Base-by-base conservation (phyloP, 2,888 invertebrate species). In the Amphipoea oculea region DNA sequence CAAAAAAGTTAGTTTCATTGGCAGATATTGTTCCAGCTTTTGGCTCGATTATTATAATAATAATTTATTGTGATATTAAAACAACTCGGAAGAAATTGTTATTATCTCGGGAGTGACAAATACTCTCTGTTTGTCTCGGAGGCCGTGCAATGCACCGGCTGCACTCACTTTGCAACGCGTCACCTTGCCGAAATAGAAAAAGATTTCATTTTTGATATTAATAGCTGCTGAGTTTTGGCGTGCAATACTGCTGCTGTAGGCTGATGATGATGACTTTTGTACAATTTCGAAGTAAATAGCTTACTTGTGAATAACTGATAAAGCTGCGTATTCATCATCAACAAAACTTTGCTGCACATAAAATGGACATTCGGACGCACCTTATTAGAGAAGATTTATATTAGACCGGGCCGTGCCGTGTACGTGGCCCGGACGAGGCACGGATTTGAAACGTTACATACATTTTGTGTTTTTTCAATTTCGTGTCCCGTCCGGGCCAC, bases 121-220 rank as follows among this genome's bases (percentile, higher is more conserved):
- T 17, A 51, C 17, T 51, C 51, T 51, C 45, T 76, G 70, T 76
- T 82, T 63, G 54, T 77, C 62, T 57, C 40, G 17, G 36, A n/a
- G 11, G 54, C 60, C 23, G 23, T 48, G 70, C 69, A 77, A 66
- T n/a, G 73, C 68, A 29, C 29, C 73, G 45, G 42, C 57, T 82
- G 83, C 65, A 29, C 17, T 77, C 60, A n/a, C 42, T 83, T 60
- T 75, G 57, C 54, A 54, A 72, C 63, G 36, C 14, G 14, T 54
- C 54, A 48, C 40, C 29, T 29, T 68, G 11, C 57, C 23, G 42
- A 73, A 60, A 20, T 1, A 11, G 20, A 36, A n/a, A 72, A n/a
- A 36, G 42, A 57, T 40, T 67, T 11, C 2, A 51, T 29, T 60
- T 71, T 51, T 14, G 0, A 48, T 14, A 29, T 20, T 7, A 48